Evolutionary conservation across 2,113 vertebrate species (phyloP).

Genomic region (Furnarius figulus): DNA sequence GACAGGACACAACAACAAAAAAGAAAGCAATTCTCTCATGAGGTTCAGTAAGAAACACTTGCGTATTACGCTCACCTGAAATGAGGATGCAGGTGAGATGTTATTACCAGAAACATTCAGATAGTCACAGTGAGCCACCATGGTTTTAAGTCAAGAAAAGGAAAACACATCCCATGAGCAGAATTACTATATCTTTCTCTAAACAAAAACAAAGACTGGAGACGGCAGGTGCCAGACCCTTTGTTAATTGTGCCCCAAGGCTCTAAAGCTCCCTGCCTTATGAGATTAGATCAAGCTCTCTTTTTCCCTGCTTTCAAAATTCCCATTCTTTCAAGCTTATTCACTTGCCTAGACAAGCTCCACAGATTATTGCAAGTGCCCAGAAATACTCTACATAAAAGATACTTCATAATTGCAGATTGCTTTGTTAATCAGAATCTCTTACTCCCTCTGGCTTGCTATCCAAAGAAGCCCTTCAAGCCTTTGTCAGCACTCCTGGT

Average conservation of each 20-base stretch:
- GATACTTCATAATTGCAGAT: neutral
- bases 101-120: neutral
- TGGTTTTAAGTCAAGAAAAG: neutral
- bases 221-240: constrained; percentile 12
- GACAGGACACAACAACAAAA: neutral
- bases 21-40: neutral
- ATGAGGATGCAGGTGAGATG: neutral
- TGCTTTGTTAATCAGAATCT: neutral
- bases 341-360: neutral
- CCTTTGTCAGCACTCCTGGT: neutral
- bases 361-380: neutral
- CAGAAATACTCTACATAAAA: neutral
- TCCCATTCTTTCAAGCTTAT: neutral
- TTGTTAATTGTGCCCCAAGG: constrained; percentile 40
- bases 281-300: constrained; percentile 22
- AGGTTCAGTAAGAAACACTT: neutral
- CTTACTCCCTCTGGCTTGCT: neutral
- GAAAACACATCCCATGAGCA: neutral
- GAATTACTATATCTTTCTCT: neutral
- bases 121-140: neutral
- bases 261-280: constrained; percentile 13
- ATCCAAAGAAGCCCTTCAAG: neutral
- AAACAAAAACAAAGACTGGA: neutral
- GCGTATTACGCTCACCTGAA: neutral
- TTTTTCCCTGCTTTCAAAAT: neutral